Conservation (phyloP, 2,797 vertebrate species). For the Philypnodon macrostomus region DNA sequence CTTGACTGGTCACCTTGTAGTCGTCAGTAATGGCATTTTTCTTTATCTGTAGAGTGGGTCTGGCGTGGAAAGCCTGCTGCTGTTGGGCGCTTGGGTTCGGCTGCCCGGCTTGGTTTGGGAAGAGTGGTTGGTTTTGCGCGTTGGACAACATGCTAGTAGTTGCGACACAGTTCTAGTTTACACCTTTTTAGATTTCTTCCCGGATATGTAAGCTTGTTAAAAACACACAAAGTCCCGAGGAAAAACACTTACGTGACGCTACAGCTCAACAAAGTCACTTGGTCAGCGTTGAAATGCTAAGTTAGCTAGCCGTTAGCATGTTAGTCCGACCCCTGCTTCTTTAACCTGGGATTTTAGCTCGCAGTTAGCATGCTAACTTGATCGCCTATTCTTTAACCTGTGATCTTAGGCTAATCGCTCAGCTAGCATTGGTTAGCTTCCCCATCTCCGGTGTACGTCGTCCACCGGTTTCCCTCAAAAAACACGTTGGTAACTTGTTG, state of each 20-base stretch:
- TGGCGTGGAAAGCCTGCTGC: slow-evolving; percentile 74
- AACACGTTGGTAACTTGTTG: slow-evolving; percentile 48
- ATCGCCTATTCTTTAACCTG: slow-evolving; percentile 58
- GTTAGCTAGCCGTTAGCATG: slow-evolving; percentile 61
- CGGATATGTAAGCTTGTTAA: slow-evolving; percentile 40
- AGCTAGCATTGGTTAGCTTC: slow-evolving; percentile 74
- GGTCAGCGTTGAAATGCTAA: slow-evolving; percentile 32
- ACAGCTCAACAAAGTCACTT: slow-evolving; percentile 43
- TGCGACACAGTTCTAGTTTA: slow-evolving; percentile 25
- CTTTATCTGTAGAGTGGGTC: slow-evolving; percentile 84
- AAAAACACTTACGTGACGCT: slow-evolving; percentile 15
- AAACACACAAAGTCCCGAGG: slow-evolving; percentile 21
- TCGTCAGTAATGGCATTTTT: slow-evolving; percentile 95
- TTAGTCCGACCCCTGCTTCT: slow-evolving; percentile 56
- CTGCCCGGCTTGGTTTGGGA: slow-evolving; percentile 75
- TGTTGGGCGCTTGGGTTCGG: slow-evolving; percentile 49
- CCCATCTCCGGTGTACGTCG: slow-evolving; percentile 69
- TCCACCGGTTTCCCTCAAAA: slow-evolving; percentile 57
- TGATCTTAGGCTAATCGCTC: slow-evolving; percentile 64
- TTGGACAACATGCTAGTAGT: slow-evolving; percentile 80
- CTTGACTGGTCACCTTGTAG: slow-evolving; percentile 94
- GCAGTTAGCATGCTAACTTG: slow-evolving; percentile 69
- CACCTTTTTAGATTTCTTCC: slow-evolving; percentile 32
- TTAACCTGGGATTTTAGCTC: slow-evolving; percentile 67
- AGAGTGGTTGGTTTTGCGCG: slow-evolving; percentile 81